Base-by-base conservation (phyloP, 2,113 vertebrate genomes). In the Osmerus eperlanus region DNA sequence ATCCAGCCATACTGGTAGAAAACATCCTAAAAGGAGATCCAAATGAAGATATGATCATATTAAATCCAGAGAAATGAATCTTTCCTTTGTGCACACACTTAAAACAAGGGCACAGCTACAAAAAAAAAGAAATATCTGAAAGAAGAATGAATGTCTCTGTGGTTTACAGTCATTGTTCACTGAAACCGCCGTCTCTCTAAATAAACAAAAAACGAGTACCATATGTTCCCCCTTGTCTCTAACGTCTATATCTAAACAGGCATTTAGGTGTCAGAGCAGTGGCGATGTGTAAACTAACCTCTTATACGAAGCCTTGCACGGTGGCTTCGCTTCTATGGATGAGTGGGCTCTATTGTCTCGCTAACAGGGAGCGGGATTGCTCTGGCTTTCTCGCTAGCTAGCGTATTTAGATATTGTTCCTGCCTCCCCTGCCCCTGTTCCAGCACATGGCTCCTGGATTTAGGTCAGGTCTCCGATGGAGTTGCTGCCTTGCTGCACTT, bases 11-110 rank as follows among this genome's bases (percentile, higher is more conserved):
- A 29, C 60, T 62, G 41, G 23, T 62, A 62, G 25, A 29, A 29
- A 29, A 25, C 60, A 62, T 62, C 60, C 60, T 25, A 62, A 62
- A 28, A 62, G 60, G 23, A 62, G 60, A 62, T 62, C 60, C 60
- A 62, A 28, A 28, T 28, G 28, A 28, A 62, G 21, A 62, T 62
- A 62, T 28, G 23, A 28, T 15, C 25, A 62, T 62, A 62, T 62
- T 62, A 28, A 62, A 62, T 14, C 23, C 60, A 62, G 60, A 62
- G 60, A 29, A 62, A 14, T 23, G 25, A 62, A 15, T 29, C 13
- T 62, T 62, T 62, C 14, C 58, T 60, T 60, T 60, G 9, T 60
- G 58, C 58, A 60, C 58, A 60, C 19, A 60, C 25, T 29, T 16
- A 25, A 61, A 62, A 29, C 21, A 28, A 15, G 25, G 28, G 25